These are phyloP conservation scores for Nothoprocta pentlandii DNA, from an alignment of 2,113 vertebrate genomes.

Conservation along the genomic window DNA sequence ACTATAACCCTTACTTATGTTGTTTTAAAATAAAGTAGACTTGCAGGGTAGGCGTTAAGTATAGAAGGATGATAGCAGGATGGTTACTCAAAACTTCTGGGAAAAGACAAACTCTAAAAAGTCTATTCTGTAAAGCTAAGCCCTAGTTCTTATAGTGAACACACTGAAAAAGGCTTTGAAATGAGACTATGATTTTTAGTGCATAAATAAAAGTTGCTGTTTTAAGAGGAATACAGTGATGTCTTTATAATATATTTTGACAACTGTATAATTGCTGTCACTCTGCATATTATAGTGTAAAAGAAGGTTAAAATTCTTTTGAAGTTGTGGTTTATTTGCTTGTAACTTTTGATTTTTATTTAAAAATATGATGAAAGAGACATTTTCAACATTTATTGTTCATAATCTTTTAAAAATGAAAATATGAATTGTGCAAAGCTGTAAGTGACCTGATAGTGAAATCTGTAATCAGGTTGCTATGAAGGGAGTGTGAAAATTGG, in stretches of 20 bases:
- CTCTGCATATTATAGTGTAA: not conserved
- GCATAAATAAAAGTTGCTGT: not conserved
- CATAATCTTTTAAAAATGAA: not conserved
- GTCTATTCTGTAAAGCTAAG: not conserved
- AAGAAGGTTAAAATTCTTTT: not conserved
- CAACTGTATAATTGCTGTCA: not conserved
- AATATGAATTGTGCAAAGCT: not conserved
- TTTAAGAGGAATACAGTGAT: not conserved
- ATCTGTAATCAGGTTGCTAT: not conserved
- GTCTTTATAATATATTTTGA: constrained; percentile 25
- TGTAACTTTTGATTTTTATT: not conserved
- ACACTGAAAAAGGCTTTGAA: constrained; percentile 8
- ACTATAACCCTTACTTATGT: not conserved
- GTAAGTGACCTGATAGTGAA: not conserved
- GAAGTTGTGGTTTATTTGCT: not conserved
- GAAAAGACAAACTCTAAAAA: not conserved
- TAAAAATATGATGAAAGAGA: not conserved
- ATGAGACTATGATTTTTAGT: constrained; percentile 25
- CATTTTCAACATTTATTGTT: not conserved
- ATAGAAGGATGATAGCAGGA: not conserved
- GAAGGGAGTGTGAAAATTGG: not conserved
- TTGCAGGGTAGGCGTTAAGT: not conserved
- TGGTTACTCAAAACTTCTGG: not conserved
- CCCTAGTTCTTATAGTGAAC: not conserved
- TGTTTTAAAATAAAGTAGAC: not conserved